Evolutionary conservation across 2,888 invertebrate genomes (phyloP), one percentile per base, ranked within the genome.

Genomic region (Ernsta delagoae): DNA sequence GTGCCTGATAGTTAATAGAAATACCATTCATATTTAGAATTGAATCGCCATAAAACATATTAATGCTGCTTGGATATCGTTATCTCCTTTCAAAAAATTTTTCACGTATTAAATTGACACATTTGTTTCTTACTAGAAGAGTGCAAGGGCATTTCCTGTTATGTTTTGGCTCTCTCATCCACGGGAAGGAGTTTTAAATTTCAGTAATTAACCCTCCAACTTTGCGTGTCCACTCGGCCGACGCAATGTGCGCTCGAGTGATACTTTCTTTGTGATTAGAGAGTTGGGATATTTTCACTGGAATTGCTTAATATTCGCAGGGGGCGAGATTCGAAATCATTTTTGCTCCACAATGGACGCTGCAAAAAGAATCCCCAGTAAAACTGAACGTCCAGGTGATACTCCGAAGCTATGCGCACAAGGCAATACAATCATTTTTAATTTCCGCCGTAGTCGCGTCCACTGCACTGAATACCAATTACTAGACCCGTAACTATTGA

Each of bases 401-500:
- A 73, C 73, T 67, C 41, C 69, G 70, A 72, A 73, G 72, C 50
- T 73, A 72, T 74, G 75, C 75, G 78, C 77, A 79, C 77, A 74
- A 75, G 79, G 82, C 83, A 84, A 83, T 86, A 86, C 87, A 88
- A 89, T 89, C 81, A 85, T 87, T 90, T 90, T 89, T 88, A 86
- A 90, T 90, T 89, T 89, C 86, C 84, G 82, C 75, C 77, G 79
- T 77, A 82, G 78, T 78, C 80, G 79, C 80, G 84, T 79, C 79
- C 85, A 81, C 74, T 82, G 84, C 86, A 87, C 84, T 89, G 88
- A 88, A 92, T 90, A 89, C 88, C 90, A 88, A 90, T 91, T 88
- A 91, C 85, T 81, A 75, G 75, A 78, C 77, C 75, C 77, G 81
- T 86, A 82, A 85, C 85, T 83, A 83, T 83, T 83, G 84, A 85